Evolutionary conservation across 1,140 invertebrate genomes (phyloP).

Genomic region (Littorina saxatilis): DNA sequence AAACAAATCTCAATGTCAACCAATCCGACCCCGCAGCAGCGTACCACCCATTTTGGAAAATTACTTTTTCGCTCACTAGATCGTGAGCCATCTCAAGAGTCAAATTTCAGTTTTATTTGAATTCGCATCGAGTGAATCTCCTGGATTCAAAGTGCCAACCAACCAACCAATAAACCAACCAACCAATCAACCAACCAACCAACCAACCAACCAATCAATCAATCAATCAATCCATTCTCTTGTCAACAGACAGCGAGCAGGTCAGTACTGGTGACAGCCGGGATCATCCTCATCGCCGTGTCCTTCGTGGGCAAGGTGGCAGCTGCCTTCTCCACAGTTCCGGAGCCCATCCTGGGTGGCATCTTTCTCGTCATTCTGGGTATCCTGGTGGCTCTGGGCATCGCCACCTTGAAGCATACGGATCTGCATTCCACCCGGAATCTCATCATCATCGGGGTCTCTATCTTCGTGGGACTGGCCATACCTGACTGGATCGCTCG

Average conservation of each 20-base stretch:
- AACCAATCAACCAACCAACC: no score
- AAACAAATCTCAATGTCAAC: no score
- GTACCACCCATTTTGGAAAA: no score
- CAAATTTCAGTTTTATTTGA: no score
- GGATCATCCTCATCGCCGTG: conserved; percentile 82
- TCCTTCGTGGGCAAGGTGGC: conserved; percentile 85
- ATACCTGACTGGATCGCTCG: conserved; percentile 82
- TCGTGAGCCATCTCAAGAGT: no score
- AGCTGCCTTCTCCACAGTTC: conserved; percentile 90
- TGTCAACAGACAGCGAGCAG: conserved; percentile 61
- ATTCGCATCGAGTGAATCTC: no score
- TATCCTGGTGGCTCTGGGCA: conserved; percentile 54
- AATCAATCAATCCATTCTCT: no score
- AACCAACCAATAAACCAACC: no score
- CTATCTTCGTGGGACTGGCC: conserved; percentile 88
- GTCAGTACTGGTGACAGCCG: conserved; percentile 81
- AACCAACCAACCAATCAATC: no score
- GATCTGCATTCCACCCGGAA: conserved; percentile 88
- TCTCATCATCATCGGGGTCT: conserved; percentile 91
- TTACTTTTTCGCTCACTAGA: no score
- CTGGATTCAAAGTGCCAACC: no score
- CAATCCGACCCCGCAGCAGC: no score
- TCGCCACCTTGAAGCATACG: conserved; percentile 87
- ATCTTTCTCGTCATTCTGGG: conserved; percentile 91
- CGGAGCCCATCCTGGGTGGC: conserved; percentile 89